A percentile compares a stretch with the other conserved stretches of the same genome.
phyloP scores from a whole-genome alignment of 2,888 invertebrate genomes.

The Tetramorium bicarinatum region DNA sequence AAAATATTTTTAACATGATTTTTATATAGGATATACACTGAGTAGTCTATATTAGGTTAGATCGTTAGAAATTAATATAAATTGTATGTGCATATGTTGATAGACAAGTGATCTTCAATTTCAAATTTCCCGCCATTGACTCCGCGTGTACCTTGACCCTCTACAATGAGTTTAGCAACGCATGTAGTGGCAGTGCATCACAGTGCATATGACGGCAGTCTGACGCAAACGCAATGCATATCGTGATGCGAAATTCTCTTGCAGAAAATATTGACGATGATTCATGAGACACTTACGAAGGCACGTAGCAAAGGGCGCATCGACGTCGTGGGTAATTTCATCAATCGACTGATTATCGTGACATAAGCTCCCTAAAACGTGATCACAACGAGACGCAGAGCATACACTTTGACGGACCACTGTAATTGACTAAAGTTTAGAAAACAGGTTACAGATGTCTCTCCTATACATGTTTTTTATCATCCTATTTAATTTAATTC shows the following conservation, averaged over 20 bases:
- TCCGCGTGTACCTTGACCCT: not conserved
- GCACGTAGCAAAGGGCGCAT: constrained; percentile 59
- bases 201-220: not conserved
- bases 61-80: not conserved
- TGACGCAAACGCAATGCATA: not conserved
- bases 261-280: not conserved
- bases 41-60: not conserved
- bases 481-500: no score
- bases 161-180: not conserved
- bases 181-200: no score
- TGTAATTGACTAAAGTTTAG: not conserved
- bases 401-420: not conserved
- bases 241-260: not conserved
- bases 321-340: constrained; percentile 47
- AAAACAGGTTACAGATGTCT: constrained; percentile 13
- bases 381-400: not conserved
- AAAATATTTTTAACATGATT: constrained; percentile 55
- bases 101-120: not conserved
- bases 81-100: not conserved
- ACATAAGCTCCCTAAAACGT: not conserved
- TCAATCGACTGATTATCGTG: constrained; percentile 37
- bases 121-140: not conserved
- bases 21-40: not conserved
- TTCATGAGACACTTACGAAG: constrained; percentile 59
- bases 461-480: not conserved